Percentiles rank a stretch among this genome's conserved stretches.
These are phyloP conservation scores for Iselma pallidipennis DNA, from an alignment of 2,888 invertebrate species.

Conservation along the genomic window DNA sequence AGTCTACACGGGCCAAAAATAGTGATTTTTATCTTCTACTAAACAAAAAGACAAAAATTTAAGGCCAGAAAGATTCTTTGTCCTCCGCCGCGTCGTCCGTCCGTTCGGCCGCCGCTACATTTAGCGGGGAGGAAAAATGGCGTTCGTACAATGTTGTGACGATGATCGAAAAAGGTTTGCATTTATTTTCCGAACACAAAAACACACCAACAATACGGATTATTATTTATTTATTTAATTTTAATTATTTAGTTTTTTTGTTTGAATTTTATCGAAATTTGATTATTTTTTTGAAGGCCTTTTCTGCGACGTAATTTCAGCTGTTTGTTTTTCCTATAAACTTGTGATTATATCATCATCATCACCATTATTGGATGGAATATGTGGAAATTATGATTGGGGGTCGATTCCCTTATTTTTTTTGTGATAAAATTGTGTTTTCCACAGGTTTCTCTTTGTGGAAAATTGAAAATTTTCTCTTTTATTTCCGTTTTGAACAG, in stretches of 20 bases:
- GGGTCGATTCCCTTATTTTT: too few relatives aligned
- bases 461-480: constrained; percentile 8
- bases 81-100: too few relatives aligned
- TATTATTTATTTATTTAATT: constrained; percentile 5
- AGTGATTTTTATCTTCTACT: not conserved
- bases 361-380: too few relatives aligned
- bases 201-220: constrained; percentile 36
- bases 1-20: not conserved
- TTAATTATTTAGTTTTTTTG: not conserved
- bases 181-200: constrained; percentile 55
- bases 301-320: too few relatives aligned
- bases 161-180: constrained; percentile 53
- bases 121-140: constrained; percentile 46
- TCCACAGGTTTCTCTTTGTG: not conserved
- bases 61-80: too few relatives aligned
- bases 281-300: too few relatives aligned
- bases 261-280: constrained; percentile 3
- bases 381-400: too few relatives aligned
- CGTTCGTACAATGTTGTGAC: constrained; percentile 54
- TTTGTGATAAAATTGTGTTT: too few relatives aligned
- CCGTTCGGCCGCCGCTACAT: not conserved
- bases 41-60: not conserved
- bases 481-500: not conserved
- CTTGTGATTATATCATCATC: too few relatives aligned
- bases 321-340: too few relatives aligned